Evolutionary conservation across 2,113 vertebrate species (phyloP).

Genomic region (Rynchops niger): DNA sequence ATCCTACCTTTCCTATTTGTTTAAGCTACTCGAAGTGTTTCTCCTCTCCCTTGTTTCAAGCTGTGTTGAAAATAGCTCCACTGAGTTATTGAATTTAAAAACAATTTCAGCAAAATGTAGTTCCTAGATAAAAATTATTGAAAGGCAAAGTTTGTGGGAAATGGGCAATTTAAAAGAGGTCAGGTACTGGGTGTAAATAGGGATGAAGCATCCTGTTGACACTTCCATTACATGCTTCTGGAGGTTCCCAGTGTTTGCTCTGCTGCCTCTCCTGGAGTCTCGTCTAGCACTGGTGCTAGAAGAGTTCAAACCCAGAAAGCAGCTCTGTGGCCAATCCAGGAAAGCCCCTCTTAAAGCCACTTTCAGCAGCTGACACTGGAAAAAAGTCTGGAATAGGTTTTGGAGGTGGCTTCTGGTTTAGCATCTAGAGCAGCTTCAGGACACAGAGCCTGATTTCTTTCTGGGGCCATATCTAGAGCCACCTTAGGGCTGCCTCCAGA

Average conservation of each 20-base stretch:
- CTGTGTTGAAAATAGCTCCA: not conserved
- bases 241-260: not conserved
- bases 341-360: not conserved
- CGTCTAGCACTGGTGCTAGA: not conserved
- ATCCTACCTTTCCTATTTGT: not conserved
- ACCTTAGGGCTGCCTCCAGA: not conserved
- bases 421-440: not conserved
- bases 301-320: not conserved
- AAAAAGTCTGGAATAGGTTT: not conserved
- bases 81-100: not conserved
- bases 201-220: too few relatives aligned
- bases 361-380: not conserved
- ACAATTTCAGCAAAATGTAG: not conserved
- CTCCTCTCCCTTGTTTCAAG: not conserved
- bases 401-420: not conserved
- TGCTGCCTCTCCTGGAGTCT: not conserved
- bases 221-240: not conserved
- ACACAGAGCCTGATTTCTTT: not conserved
- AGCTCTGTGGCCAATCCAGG: not conserved
- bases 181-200: not conserved
- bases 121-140: not conserved
- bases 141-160: not conserved
- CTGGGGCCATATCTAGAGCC: not conserved
- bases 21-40: not conserved
- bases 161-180: not conserved